phyloP scores from a whole-genome alignment of 2,888 invertebrate genomes.

The Drosophila fulvimacula region DNA sequence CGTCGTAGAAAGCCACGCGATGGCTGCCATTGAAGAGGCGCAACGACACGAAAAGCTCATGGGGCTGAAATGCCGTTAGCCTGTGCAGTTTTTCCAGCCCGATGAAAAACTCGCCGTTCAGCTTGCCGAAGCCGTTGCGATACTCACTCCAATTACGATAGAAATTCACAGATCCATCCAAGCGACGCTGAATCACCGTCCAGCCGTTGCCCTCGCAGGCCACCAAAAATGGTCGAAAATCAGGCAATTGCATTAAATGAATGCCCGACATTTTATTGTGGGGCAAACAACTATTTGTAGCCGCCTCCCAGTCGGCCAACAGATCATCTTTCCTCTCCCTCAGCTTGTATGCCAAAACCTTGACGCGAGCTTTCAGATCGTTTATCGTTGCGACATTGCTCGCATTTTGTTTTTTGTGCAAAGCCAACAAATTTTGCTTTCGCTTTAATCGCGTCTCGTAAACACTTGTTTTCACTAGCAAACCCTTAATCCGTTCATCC shows the following conservation, averaged over 20 bases:
- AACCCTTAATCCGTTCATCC: conserved; percentile 39
- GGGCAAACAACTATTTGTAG: conserved; percentile 62
- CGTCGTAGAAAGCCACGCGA: conserved; percentile 87
- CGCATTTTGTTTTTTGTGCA: conserved; percentile 45
- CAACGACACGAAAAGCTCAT: conserved; percentile 87
- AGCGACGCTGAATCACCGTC: conserved; percentile 89
- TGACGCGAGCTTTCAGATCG: conserved; percentile 38
- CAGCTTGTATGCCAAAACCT: conserved; percentile 41
- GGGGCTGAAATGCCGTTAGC: conserved; percentile 82
- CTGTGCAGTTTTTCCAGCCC: conserved; percentile 89
- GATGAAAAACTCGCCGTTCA: conserved; percentile 89
- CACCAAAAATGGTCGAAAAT: conserved; percentile 61
- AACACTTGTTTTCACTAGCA: conserved; percentile 47
- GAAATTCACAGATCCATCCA: conserved; percentile 89
- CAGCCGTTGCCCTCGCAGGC: conserved; percentile 83
- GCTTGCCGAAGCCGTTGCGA: conserved; percentile 89
- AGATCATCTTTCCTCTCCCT: conserved; percentile 64
- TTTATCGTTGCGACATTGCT: conserved; percentile 44
- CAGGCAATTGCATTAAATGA: conserved; percentile 82
- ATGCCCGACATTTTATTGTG: conserved; percentile 48
- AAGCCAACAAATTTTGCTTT: conserved; percentile 48
- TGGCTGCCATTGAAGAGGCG: conserved; percentile 87
- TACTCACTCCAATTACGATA: conserved; percentile 88
- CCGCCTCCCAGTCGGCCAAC: conserved; percentile 66
- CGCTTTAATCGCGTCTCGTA: conserved; percentile 59